Base-by-base conservation (phyloP, 2,797 vertebrate genomes). In the Natrix natrix region DNA sequence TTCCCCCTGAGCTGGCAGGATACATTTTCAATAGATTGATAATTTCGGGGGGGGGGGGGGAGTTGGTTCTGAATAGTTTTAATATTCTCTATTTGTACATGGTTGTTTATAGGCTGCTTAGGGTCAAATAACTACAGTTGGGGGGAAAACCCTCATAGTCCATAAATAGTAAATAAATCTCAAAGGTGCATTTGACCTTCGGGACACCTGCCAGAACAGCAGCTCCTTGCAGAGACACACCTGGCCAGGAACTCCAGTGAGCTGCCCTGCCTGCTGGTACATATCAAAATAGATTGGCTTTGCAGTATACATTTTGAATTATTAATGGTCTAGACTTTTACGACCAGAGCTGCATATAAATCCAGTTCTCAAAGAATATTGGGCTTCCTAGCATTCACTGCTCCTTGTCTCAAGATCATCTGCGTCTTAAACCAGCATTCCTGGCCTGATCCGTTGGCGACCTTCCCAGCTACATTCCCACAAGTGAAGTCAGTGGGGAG, bases 151-250 rank as follows among this genome's bases (percentile, higher is more conserved):
- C 32, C 69, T 43, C 74, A 10, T 43, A 11, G 22, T 43, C 37
- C 8, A 43, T 11, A 78, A 43, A 78, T 43, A 10, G 37, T 78
- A 43, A 43, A 78, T 22, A 43, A 78, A 55, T 22, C 91, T 37
- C 60, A 26, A 12, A 3, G 32, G 59, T n/a, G 63, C 52, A 48
- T 37, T 48, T 87, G 1, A 0, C 88, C 69, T 22, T 63, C 8
- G 48, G 8, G 0, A n/a, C 56, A 8, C 0, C 0, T 16, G 1
- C 14, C 32, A 66, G 69, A 28, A 13, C 8, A 3, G 0, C 10
- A 4, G 57, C 56, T 69, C 32, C 20, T 32, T 13, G 87, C 54
- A 52, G 43, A 20, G 8, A 5, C 56, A 48, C 13, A 0, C 28
- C 16, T 5, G 54, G 92, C 86, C 32, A 74, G 83, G 66, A 24